These are phyloP conservation scores for Sinodicranocentrus sp. DNA, from an alignment of 2,888 invertebrate species.

Conservation along the genomic window DNA sequence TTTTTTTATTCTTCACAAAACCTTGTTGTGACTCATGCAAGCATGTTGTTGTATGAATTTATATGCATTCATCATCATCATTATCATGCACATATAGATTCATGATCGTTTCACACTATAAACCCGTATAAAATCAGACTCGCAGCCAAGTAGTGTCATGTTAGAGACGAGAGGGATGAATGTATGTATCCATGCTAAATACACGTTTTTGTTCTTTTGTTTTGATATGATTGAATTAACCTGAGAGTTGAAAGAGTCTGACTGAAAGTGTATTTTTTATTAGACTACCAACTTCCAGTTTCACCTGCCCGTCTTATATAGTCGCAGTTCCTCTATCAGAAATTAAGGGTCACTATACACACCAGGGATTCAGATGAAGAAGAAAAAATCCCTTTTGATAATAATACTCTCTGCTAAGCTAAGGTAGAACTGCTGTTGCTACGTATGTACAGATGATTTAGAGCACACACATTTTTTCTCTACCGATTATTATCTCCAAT, in stretches of 20 bases:
- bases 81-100: constrained; percentile 51
- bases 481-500: constrained; percentile 54
- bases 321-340: background rate
- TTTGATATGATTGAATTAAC: constrained; percentile 26
- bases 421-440: constrained; percentile 7
- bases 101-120: constrained; percentile 49
- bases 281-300: constrained; percentile 57
- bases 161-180: constrained; percentile 1
- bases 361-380: constrained; percentile 50
- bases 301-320: constrained; percentile 43
- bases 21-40: constrained; percentile 66
- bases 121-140: constrained; percentile 55
- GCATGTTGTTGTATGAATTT: constrained; percentile 64
- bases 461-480: constrained; percentile 48
- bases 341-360: constrained; percentile 40
- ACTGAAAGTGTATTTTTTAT: background rate
- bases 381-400: constrained; percentile 24
- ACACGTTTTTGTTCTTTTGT: constrained; percentile 19
- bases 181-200: constrained; percentile 18
- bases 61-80: constrained; percentile 47
- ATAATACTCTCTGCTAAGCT: constrained; percentile 62
- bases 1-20: constrained; percentile 9
- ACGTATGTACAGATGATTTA: constrained; percentile 55
- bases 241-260: background rate
- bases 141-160: constrained; percentile 62